These are phyloP conservation scores for Oreochromis tanganicae DNA, from an alignment of 2,113 vertebrate genomes.

Conservation along the genomic window DNA sequence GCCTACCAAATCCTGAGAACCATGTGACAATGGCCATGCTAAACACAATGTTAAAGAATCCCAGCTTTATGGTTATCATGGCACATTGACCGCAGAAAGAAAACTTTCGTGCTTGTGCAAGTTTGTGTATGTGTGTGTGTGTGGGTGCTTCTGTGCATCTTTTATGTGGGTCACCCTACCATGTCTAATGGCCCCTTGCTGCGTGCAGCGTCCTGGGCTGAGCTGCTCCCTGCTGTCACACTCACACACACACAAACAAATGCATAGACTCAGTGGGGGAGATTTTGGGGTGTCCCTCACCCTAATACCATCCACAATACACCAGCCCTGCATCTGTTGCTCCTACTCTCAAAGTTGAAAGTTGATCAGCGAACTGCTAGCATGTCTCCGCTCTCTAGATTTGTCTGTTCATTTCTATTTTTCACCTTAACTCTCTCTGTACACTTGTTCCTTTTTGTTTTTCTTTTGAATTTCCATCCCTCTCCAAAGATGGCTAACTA, in stretches of 20 bases:
- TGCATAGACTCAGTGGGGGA: conserved; percentile 57
- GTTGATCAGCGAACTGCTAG: conserved; percentile 60
- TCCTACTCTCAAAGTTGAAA: conserved; percentile 68
- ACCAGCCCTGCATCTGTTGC: conserved; percentile 70
- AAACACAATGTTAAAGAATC: conserved; percentile 57
- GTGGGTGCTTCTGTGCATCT: conserved; percentile 39
- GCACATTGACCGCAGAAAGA: conserved; percentile 58
- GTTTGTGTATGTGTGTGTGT: conserved; percentile 22
- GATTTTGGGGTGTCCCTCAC: conserved; percentile 70
- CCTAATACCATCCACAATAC: conserved; percentile 71
- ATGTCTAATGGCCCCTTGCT: conserved; percentile 81
- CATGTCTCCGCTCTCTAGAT: conserved; percentile 6
- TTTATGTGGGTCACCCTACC: conserved; percentile 80
- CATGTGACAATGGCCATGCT: conserved; percentile 57
- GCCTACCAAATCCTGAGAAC: conserved; percentile 50
- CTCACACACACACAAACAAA: conserved; percentile 64
- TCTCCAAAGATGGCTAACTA: background rate
- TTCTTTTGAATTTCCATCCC: background rate
- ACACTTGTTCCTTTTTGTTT: background rate
- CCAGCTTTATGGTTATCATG: conserved; percentile 69
- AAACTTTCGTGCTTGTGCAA: conserved; percentile 52
- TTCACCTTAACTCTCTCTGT: background rate
- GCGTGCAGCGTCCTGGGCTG: conserved; percentile 72
- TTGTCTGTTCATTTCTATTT: background rate
- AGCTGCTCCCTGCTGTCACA: conserved; percentile 70